phyloP scores from a whole-genome alignment of 2,113 vertebrate genomes.

The Thamnaconus septentrionalis region DNA sequence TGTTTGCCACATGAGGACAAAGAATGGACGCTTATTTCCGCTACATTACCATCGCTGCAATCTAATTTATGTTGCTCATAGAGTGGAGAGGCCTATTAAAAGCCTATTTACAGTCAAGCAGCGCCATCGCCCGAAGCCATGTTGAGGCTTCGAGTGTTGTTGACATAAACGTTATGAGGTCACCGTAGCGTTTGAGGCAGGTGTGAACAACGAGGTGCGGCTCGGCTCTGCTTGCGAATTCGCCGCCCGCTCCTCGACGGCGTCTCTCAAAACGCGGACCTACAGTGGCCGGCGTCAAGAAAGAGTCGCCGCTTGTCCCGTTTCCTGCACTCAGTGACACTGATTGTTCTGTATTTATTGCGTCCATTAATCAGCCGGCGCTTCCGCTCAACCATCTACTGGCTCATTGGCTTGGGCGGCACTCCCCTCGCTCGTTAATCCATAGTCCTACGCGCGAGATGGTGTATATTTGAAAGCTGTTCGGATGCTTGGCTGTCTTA shows the following conservation, averaged over 20 bases:
- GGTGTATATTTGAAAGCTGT: conserved; percentile 46
- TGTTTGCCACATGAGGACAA: conserved; percentile 11
- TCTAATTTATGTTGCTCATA: conserved; percentile 46
- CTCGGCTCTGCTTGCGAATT: too few species aligned
- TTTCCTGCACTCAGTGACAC: conserved; percentile 21
- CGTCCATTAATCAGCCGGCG: conserved; percentile 44
- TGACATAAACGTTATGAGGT: conserved; percentile 31
- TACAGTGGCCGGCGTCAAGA: neutral
- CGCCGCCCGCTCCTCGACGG: too few species aligned
- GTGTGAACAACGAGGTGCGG: too few species aligned
- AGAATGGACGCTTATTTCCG: conserved; percentile 47
- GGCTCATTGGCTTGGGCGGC: conserved; percentile 20
- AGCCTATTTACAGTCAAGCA: conserved; percentile 55
- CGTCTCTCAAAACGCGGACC: neutral
- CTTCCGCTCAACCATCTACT: conserved; percentile 1
- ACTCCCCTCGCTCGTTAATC: conserved; percentile 27
- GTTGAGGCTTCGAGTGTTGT: conserved; percentile 28
- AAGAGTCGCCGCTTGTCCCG: conserved; percentile 10
- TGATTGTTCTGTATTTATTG: conserved; percentile 29
- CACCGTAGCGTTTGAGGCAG: too few species aligned
- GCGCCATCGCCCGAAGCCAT: conserved; percentile 27
- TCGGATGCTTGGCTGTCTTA: conserved; percentile 62
- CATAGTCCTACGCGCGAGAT: conserved; percentile 23
- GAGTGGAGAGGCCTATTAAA: conserved; percentile 53
- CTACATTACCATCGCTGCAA: conserved; percentile 34